A percentile compares a stretch with the other conserved stretches of the same genome.
phyloP scores from a whole-genome alignment of 2,888 invertebrate genomes.

The Byasa hedistus region DNA sequence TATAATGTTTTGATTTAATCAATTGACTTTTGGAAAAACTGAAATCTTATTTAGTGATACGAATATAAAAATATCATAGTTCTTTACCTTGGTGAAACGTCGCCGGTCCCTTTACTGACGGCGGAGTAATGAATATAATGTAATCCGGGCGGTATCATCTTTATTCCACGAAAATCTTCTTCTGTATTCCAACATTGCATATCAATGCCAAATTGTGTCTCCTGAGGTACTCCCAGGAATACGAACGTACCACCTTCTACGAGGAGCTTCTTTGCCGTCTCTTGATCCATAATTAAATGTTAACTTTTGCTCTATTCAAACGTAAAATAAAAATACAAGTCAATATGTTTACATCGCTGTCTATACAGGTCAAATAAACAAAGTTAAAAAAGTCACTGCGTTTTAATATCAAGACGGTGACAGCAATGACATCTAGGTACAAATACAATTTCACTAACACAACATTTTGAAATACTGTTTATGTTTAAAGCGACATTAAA shows the following conservation, averaged over 20 bases:
- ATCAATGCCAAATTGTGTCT: slow-evolving; percentile 98
- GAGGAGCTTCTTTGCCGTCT: slow-evolving; percentile 86
- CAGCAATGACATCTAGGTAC: slow-evolving; percentile 13
- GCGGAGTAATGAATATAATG: slow-evolving; percentile 95
- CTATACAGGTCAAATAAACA: slow-evolving; percentile 14
- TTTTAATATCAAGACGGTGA: slow-evolving; percentile 3
- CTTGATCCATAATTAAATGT: slow-evolving; percentile 83
- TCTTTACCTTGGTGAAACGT: slow-evolving; percentile 82
- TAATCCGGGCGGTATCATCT: slow-evolving; percentile 98
- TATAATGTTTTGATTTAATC: not conserved
- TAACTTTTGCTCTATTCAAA: slow-evolving; percentile 38
- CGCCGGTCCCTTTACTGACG: slow-evolving; percentile 80
- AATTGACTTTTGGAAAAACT: not conserved
- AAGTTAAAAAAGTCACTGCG: not conserved
- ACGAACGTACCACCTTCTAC: slow-evolving; percentile 91
- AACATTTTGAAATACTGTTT: not conserved
- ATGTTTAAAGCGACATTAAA: not conserved
- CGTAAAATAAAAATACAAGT: slow-evolving; percentile 49
- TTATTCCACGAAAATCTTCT: slow-evolving; percentile 95
- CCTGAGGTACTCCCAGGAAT: slow-evolving; percentile 91
- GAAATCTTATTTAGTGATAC: not conserved
- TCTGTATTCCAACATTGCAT: slow-evolving; percentile 90
- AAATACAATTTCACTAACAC: not conserved
- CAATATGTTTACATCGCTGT: slow-evolving; percentile 57
- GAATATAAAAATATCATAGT: not conserved